Base-by-base conservation (phyloP, 2,797 vertebrate genomes). In the Phalloptychus januarius region DNA sequence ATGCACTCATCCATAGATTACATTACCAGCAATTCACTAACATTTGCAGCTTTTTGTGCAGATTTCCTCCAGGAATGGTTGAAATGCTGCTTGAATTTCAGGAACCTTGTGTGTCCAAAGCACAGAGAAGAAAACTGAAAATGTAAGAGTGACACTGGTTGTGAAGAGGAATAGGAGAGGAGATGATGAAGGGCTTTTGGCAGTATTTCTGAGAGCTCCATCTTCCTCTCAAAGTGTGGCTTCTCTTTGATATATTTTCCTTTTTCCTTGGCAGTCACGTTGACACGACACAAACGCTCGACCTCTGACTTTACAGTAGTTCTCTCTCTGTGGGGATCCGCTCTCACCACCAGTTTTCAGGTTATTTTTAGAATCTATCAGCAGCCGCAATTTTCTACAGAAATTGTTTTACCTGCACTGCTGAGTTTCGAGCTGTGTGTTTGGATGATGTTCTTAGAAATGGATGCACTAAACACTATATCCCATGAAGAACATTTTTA, bases 231-330 rank as follows among this genome's bases (percentile, higher is more conserved):
- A 77, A 85, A 89, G 86, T 80, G 63, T 79, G 82, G 44, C 76
- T 88, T 87, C 50, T 73, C 76, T 86, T 86, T 90, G 83, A 86
- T 87, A 85, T 79, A 80, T 85, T 88, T 83, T 81, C 48, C 67
- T 52, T 85, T 77, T 81, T 83, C 74, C 78, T 79, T 75, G 71
- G 70, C 75, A 69, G 82, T 84, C 82, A 79, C 77, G 78, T 77
- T 85, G 80, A 86, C 80, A 72, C 28, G n/a, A 85, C 83, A 58
- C 2, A 42, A 87, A 81, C 63, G 78, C 72, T 84, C 40, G 74
- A 85, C 90, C 82, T 89, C 83, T 88, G 80, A 63, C 79, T 42
- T 75, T 61, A 71, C 61, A 71, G 83, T 73, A 54, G 78, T 75
- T 86, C 84, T 76, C 82, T 85, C 85, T 78, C 86, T 75, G 76